These are phyloP conservation scores for Crossocerus cetratus DNA, from an alignment of 2,888 invertebrate species.

Conservation along the genomic window DNA sequence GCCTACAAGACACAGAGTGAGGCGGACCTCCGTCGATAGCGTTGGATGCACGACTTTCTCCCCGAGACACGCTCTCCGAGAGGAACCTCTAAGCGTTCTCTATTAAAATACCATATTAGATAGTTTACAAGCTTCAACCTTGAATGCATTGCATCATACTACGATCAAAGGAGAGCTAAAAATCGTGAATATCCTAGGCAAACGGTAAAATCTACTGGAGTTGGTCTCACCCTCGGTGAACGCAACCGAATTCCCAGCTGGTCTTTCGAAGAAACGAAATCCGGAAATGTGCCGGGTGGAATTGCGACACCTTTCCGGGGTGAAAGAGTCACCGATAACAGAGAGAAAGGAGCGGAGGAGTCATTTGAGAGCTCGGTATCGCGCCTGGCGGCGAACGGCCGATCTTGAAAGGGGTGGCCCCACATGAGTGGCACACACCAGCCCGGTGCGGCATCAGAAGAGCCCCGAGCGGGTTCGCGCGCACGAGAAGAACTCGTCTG, in stretches of 20 bases:
- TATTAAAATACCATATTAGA: too few species aligned
- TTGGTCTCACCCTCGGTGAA: too few species aligned
- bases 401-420: slow-evolving; percentile 2
- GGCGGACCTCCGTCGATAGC: not conserved
- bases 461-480: not conserved
- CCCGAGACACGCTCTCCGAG: too few species aligned
- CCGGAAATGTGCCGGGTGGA: not conserved
- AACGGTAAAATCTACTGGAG: too few species aligned
- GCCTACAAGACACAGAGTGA: not conserved
- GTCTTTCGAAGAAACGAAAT: not conserved
- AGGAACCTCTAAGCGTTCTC: too few species aligned
- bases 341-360: slow-evolving; percentile 4
- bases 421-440: too few species aligned
- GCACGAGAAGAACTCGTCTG: slow-evolving; percentile 25
- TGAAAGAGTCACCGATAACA: slow-evolving; percentile 1
- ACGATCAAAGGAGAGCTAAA: too few species aligned
- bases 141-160: too few species aligned
- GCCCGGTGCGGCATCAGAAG: not conserved
- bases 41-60: not conserved
- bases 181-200: too few species aligned
- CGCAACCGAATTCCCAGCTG: too few species aligned
- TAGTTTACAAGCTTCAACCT: too few species aligned
- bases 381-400: slow-evolving; percentile 2
- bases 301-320: not conserved
- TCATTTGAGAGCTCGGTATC: not conserved